phyloP scores from a whole-genome alignment of 2,113 vertebrate genomes.

The Oceanodroma tethys region DNA sequence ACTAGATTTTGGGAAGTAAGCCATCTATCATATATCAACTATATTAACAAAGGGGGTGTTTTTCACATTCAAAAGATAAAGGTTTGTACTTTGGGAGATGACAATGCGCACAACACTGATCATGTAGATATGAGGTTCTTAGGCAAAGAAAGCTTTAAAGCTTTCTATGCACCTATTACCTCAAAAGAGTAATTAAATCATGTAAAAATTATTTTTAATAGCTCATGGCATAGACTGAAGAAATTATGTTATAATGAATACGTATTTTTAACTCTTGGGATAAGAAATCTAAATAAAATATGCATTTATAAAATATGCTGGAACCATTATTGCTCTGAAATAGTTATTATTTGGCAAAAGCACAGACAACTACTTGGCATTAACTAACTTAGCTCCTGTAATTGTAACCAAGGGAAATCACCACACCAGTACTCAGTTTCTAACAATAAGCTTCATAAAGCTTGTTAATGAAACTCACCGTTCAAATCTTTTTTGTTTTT shows the following conservation, averaged over 20 bases:
- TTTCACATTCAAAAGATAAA: background rate
- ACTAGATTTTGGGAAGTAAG: background rate
- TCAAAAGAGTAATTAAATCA: constrained; percentile 5
- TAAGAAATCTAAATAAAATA: constrained; percentile 56
- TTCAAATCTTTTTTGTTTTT: background rate
- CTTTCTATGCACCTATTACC: background rate
- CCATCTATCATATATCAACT: background rate
- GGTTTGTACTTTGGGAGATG: background rate
- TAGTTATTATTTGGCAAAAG: constrained; percentile 38
- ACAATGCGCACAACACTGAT: background rate
- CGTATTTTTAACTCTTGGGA: background rate
- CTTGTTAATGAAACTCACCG: background rate
- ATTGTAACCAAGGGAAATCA: constrained; percentile 53
- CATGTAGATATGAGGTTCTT: background rate
- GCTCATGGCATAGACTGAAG: background rate
- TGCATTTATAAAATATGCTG: constrained; percentile 28
- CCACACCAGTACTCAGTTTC: background rate
- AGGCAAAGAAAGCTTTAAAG: constrained; percentile 24
- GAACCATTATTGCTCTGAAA: constrained; percentile 7
- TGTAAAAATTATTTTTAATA: constrained; percentile 51
- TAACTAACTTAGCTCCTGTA: constrained; percentile 21
- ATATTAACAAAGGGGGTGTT: background rate
- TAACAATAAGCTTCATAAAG: constrained; percentile 14
- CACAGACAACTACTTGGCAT: constrained; percentile 17
- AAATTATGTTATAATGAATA: constrained; percentile 36